Evolutionary conservation across 1,140 invertebrate species (phyloP).

Genomic region (Euglossa dilemma): DNA sequence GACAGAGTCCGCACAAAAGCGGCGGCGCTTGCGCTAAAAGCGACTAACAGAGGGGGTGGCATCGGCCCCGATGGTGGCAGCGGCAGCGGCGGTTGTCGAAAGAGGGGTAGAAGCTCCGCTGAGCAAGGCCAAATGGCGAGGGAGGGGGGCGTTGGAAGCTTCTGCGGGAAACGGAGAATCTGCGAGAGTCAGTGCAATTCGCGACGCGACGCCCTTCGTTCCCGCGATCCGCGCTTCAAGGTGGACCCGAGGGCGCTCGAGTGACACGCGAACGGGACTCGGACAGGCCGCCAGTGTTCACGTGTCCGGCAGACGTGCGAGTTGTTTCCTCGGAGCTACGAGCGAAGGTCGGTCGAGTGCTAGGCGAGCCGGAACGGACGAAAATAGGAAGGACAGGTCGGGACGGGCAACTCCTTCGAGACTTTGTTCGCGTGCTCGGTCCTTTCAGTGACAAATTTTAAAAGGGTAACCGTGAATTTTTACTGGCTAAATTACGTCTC

Average conservation of each 20-base stretch:
- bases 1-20: conserved; percentile 63
- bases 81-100: conserved; percentile 56
- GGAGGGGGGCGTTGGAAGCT: conserved; percentile 67
- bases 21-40: conserved; percentile 74
- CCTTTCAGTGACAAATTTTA: not conserved
- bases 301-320: not conserved
- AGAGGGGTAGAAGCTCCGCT: conserved; percentile 63
- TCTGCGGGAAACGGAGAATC: conserved; percentile 74
- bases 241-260: conserved; percentile 46
- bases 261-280: not conserved
- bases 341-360: conserved; percentile 4
- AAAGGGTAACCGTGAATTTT: not conserved
- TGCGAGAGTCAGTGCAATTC: conserved; percentile 76
- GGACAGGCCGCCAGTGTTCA: conserved; percentile 3
- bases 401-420: not conserved
- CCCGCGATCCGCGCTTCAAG: conserved; percentile 48
- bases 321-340: not conserved
- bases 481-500: not conserved
- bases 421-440: not conserved
- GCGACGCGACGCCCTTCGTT: conserved; percentile 74
- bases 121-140: conserved; percentile 53
- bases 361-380: not conserved
- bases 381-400: not conserved
- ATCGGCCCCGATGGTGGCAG: conserved; percentile 16
- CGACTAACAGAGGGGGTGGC: conserved; percentile 55